Conservation (phyloP, 1,140 invertebrate species). For the Cherax destructor region DNA sequence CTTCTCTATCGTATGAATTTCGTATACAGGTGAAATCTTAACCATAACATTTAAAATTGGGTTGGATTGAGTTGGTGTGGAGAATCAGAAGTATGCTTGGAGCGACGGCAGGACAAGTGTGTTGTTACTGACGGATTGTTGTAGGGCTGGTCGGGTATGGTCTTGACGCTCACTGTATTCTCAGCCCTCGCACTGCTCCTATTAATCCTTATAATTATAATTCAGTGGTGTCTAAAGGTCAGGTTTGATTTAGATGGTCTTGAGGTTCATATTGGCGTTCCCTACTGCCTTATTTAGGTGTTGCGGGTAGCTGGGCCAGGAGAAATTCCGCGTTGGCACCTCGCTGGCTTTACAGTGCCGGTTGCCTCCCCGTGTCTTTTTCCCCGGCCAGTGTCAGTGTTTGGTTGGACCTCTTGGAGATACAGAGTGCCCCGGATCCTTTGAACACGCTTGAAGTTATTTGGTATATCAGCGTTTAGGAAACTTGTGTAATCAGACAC, state of each 20-base stretch:
- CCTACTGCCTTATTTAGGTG: constrained; percentile 20
- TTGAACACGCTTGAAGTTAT: not conserved
- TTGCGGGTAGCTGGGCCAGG: not conserved
- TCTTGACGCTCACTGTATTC: not conserved
- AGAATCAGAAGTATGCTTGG: too few relatives aligned
- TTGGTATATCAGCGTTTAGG: not conserved
- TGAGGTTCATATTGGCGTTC: not conserved
- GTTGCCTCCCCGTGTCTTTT: constrained; percentile 6
- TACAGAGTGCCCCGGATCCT: not conserved
- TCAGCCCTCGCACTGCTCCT: not conserved
- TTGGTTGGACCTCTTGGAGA: constrained; percentile 6
- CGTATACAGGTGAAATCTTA: too few relatives aligned
- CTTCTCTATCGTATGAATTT: too few relatives aligned
- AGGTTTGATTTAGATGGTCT: constrained; percentile 3
- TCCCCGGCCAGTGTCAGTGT: constrained; percentile 7
- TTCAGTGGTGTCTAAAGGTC: not conserved
- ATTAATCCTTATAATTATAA: not conserved
- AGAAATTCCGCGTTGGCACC: constrained; percentile 40
- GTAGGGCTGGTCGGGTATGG: not conserved
- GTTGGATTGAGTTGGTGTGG: too few relatives aligned
- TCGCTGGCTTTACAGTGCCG: constrained; percentile 20
- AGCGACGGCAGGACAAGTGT: not conserved
- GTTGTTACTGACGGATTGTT: not conserved
- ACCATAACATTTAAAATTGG: too few relatives aligned
- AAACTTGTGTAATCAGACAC: not conserved